These are phyloP conservation scores for Myotis planiceps DNA, from an alignment of 2,797 vertebrate species.

Conservation along the genomic window DNA sequence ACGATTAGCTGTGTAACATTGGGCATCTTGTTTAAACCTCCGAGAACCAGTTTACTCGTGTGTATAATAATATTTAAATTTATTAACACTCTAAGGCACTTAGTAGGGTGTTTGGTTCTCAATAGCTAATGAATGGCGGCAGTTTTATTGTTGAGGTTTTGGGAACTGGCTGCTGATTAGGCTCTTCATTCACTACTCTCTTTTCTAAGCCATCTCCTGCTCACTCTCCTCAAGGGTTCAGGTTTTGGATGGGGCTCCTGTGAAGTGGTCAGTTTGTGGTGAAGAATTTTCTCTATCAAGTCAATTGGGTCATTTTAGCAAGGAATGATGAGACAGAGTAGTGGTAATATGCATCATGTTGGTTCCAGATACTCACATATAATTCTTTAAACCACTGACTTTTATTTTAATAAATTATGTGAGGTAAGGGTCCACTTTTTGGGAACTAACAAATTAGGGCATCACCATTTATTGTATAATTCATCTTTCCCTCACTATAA, in stretches of 20 bases:
- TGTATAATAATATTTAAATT: background rate
- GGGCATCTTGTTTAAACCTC: background rate
- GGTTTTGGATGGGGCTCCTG: background rate
- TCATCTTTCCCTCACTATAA: background rate
- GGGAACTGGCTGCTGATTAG: background rate
- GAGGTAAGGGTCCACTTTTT: background rate
- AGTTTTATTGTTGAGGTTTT: background rate
- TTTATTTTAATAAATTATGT: conserved; percentile 30
- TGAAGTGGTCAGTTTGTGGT: background rate
- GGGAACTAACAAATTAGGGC: background rate
- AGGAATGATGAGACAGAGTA: background rate
- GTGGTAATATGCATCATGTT: background rate
- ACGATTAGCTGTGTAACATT: background rate
- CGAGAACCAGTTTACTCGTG: background rate
- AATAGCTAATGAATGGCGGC: background rate
- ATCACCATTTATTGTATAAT: background rate
- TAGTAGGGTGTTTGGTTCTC: background rate
- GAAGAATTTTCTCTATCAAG: background rate
- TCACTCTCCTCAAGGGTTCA: background rate
- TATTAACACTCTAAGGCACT: background rate
- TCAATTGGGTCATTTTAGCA: background rate
- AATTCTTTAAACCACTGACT: conserved; percentile 14
- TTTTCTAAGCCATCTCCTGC: background rate
- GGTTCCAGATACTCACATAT: background rate
- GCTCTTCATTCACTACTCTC: background rate